phyloP scores from a whole-genome alignment of 2,888 invertebrate genomes.

The Aromia moschata region DNA sequence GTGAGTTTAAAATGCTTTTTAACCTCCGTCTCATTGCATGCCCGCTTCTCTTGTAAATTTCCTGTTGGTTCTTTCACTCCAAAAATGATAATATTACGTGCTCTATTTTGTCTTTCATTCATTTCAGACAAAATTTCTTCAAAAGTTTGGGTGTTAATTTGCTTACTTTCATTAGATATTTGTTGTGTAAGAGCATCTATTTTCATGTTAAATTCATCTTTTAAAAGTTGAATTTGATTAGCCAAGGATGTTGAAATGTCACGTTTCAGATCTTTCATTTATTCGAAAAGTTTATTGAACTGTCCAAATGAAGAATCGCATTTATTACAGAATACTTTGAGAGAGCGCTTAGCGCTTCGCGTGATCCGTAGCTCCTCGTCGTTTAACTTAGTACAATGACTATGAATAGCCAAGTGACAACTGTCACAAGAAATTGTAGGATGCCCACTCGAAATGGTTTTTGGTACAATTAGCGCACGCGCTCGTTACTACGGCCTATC shows the following conservation, averaged over 20 bases:
- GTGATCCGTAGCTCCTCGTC: background rate
- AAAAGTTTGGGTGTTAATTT: no score
- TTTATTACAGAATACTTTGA: background rate
- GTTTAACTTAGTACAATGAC: background rate
- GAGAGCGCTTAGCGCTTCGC: background rate
- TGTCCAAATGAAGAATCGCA: background rate
- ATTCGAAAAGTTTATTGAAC: no score
- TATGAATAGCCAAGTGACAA: background rate
- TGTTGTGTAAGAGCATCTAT: no score
- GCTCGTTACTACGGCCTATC: background rate
- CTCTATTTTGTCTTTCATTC: no score
- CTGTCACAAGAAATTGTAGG: background rate
- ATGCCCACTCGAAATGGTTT: background rate
- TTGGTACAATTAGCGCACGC: background rate
- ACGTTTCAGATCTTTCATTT: background rate
- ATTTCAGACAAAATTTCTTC: no score
- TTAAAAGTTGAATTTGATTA: background rate
- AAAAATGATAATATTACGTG: background rate
- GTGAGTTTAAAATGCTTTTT: background rate
- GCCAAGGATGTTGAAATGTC: background rate
- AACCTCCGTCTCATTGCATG: background rate
- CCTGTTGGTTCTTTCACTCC: background rate
- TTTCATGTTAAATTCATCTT: background rate
- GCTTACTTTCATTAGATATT: no score
- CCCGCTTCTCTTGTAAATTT: no score